Conservation (phyloP, 2,797 vertebrate genomes). For the Tachyglossus aculeatus region DNA sequence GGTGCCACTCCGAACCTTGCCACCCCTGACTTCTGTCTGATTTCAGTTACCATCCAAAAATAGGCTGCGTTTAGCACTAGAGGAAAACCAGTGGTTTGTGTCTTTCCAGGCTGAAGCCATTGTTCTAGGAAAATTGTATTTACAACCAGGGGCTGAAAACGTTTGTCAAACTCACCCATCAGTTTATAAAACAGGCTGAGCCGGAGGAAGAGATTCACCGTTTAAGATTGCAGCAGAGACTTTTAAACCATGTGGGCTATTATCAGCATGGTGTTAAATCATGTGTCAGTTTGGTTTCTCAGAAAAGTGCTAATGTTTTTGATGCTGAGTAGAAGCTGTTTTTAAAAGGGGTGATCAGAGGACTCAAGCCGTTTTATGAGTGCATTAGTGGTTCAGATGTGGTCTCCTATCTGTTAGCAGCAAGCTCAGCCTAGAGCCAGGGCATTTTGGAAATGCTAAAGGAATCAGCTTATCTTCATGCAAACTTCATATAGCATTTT, state of each 20-base stretch:
- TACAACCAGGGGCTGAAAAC: conserved; percentile 11
- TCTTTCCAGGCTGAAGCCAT: conserved; percentile 3
- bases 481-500: conserved; percentile 37
- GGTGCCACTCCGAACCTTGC: no score
- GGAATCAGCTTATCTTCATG: conserved; percentile 48
- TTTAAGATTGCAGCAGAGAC: conserved; percentile 49
- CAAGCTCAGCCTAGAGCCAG: conserved; percentile 55
- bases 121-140: background rate
- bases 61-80: no score
- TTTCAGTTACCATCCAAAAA: no score
- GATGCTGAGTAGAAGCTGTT: conserved; percentile 63
- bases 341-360: conserved; percentile 71
- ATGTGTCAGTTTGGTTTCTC: conserved; percentile 61
- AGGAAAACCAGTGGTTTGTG: no score
- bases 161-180: conserved; percentile 17
- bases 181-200: conserved; percentile 31
- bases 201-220: conserved; percentile 50
- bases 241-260: conserved; percentile 62
- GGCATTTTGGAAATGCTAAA: conserved; percentile 58
- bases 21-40: no score
- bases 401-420: conserved; percentile 62
- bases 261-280: conserved; percentile 49
- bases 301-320: conserved; percentile 63
- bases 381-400: conserved; percentile 69
- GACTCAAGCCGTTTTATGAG: conserved; percentile 62